A percentile compares a stretch with the other conserved stretches of the same genome.
These are phyloP conservation scores for Pogonomyrmex barbatus DNA, from an alignment of 1,140 invertebrate species.

Conservation along the genomic window DNA sequence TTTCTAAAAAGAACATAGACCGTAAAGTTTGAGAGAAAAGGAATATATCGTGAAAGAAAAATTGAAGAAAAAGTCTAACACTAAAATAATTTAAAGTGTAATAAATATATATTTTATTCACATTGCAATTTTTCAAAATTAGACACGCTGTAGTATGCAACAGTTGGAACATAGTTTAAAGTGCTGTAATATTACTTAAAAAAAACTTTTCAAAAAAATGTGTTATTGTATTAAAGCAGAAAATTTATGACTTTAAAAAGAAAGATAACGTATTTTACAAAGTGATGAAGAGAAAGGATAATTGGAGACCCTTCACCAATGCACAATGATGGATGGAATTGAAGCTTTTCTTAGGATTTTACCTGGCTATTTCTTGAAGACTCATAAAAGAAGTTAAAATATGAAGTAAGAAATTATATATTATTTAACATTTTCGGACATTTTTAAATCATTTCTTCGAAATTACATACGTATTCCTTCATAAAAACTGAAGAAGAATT, in stretches of 20 bases:
- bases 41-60: background rate
- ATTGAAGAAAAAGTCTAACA: background rate
- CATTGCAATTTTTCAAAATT: too few species aligned
- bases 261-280: background rate
- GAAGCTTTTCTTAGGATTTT: background rate
- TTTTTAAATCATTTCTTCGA: background rate
- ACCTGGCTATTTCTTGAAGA: slow-evolving; percentile 4
- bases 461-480: too few species aligned
- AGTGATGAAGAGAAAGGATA: background rate
- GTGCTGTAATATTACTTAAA: too few species aligned
- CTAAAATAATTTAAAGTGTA: background rate
- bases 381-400: background rate
- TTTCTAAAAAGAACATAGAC: background rate
- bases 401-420: background rate
- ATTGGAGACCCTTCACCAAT: background rate
- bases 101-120: background rate
- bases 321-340: slow-evolving; percentile 2
- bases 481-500: too few species aligned
- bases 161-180: too few species aligned
- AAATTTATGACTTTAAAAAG: background rate
- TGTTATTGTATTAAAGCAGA: slow-evolving; percentile 3
- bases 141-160: too few species aligned
- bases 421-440: background rate
- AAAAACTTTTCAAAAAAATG: background rate
- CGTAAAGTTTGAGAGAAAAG: background rate